These are phyloP conservation scores for Drosophila mayaguana DNA, from an alignment of 2,888 invertebrate genomes.

Conservation along the genomic window DNA sequence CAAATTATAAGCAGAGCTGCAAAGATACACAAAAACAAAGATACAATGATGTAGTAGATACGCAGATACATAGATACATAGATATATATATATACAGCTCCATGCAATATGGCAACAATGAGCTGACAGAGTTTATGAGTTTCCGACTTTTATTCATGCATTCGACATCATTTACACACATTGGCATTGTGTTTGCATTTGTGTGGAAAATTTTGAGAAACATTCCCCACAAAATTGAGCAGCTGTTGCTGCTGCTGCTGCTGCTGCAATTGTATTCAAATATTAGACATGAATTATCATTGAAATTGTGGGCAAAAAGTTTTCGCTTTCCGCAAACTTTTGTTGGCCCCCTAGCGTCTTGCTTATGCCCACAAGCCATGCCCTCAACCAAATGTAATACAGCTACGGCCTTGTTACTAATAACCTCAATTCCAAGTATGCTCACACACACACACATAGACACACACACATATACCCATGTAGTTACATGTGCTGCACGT, in stretches of 20 bases:
- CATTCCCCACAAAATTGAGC: slow-evolving; percentile 38
- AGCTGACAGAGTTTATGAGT: slow-evolving; percentile 57
- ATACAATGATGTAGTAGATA: background rate
- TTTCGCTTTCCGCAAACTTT: slow-evolving; percentile 65
- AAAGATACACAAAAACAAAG: slow-evolving; percentile 10
- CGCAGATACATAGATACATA: background rate
- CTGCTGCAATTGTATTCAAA: slow-evolving; percentile 73
- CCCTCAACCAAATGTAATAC: slow-evolving; percentile 46
- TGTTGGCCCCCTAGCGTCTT: slow-evolving; percentile 13
- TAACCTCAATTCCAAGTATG: slow-evolving; percentile 73
- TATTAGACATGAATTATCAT: slow-evolving; percentile 78
- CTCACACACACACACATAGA: slow-evolving; percentile 20
- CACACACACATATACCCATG: slow-evolving; percentile 16
- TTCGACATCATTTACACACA: slow-evolving; percentile 65
- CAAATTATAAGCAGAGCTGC: slow-evolving; percentile 6
- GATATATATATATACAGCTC: background rate
- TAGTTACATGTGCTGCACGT: slow-evolving; percentile 29
- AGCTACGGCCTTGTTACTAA: slow-evolving; percentile 78
- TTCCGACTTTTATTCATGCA: slow-evolving; percentile 57
- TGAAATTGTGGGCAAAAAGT: slow-evolving; percentile 65
- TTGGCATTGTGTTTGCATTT: slow-evolving; percentile 51
- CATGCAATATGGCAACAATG: slow-evolving; percentile 43
- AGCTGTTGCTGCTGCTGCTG: slow-evolving; percentile 45
- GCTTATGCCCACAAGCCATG: slow-evolving; percentile 2
- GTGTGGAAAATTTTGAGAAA: slow-evolving; percentile 34